phyloP scores from a whole-genome alignment of 2,888 invertebrate genomes.

The Drosophila mimetica region DNA sequence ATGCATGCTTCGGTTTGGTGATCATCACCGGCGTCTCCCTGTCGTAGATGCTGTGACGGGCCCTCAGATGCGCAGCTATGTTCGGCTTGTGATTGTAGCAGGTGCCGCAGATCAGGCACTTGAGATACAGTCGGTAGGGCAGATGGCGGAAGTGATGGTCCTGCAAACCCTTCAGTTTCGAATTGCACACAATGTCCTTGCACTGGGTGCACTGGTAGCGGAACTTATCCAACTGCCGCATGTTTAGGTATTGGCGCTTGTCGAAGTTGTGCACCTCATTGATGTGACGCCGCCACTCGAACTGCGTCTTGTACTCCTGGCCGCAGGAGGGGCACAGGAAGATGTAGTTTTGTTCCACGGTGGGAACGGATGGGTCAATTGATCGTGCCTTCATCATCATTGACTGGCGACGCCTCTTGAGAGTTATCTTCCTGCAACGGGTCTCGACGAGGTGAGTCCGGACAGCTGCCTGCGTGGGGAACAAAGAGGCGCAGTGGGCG shows the following conservation, averaged over 20 bases:
- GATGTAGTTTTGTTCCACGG: slow-evolving; percentile 75
- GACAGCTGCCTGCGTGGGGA: slow-evolving; percentile 63
- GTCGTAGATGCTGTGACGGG: slow-evolving; percentile 78
- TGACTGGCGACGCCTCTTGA: slow-evolving; percentile 38
- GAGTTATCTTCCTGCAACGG: slow-evolving; percentile 61
- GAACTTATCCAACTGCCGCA: slow-evolving; percentile 78
- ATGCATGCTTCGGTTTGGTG: slow-evolving; percentile 42
- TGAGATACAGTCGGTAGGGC: slow-evolving; percentile 76
- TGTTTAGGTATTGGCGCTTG: slow-evolving; percentile 76
- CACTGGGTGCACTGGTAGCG: slow-evolving; percentile 79
- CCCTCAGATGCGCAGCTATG: slow-evolving; percentile 77
- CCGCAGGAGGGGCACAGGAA: slow-evolving; percentile 81
- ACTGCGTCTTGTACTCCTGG: slow-evolving; percentile 73
- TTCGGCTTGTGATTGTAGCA: slow-evolving; percentile 82
- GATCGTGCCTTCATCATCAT: slow-evolving; percentile 6
- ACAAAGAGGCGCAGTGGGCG: slow-evolving; percentile 72
- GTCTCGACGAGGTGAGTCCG: slow-evolving; percentile 74
- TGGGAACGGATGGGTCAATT: slow-evolving; percentile 19
- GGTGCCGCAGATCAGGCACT: slow-evolving; percentile 79
- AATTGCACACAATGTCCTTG: slow-evolving; percentile 76
- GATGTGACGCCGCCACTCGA: slow-evolving; percentile 81
- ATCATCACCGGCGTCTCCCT: slow-evolving; percentile 41
- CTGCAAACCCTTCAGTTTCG: slow-evolving; percentile 80
- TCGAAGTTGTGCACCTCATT: slow-evolving; percentile 80
- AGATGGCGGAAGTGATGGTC: slow-evolving; percentile 82